Evolutionary conservation across 92 coral and sea anemone genomes (phyloP), one percentile per base, ranked within the genome.

Genomic region (Palythoa caribaeorum): DNA sequence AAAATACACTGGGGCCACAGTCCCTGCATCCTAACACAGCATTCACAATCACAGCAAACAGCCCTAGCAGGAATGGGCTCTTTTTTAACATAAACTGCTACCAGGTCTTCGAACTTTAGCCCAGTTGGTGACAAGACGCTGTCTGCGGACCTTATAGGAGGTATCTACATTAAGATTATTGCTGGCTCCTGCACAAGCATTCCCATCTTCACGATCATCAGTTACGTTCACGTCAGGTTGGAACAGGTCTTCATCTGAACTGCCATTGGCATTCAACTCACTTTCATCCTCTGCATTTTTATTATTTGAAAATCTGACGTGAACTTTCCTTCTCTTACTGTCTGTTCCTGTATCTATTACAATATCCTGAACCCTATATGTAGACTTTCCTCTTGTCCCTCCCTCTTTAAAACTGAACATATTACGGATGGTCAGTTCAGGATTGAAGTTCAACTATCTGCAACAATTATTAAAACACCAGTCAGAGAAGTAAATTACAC

Each of bases 31-130:
- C 9, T 77, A 77, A 77, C 5, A 3, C 38, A 28, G 83, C 83
- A 77, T 1, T 77, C 47, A 52, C 66, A 77, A 16, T 77, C 68
- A 6, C 83, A n/a, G 10, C 83, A 77, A 77, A 77, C 83, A 77
- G 83, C 68, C 3, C 68, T 53, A 5, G n/a, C 17, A 52, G 83
- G 83, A 52, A 53, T 77, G n/a, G 83, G 83, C 20, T 77, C 83
- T 21, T 68, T 53, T 77, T 53, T n/a, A n/a, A 77, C 66, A 35
- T n/a, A 77, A 2, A 53, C 35, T 9, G 16, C 38, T 35, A 77
- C 83, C 66, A 77, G 63, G 83, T 77, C 83, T 77, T 53, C 83
- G 83, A 77, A 77, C 7, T n/a, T 77, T 77, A 2, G n/a, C 83
- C 83, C 83, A 77, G 83, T 77, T 77, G 19, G 5, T 21, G 3